Evolutionary conservation across 2,797 vertebrate genomes (phyloP), one percentile per base, ranked within the genome.

Genomic region (Gambelia wislizenii): DNA sequence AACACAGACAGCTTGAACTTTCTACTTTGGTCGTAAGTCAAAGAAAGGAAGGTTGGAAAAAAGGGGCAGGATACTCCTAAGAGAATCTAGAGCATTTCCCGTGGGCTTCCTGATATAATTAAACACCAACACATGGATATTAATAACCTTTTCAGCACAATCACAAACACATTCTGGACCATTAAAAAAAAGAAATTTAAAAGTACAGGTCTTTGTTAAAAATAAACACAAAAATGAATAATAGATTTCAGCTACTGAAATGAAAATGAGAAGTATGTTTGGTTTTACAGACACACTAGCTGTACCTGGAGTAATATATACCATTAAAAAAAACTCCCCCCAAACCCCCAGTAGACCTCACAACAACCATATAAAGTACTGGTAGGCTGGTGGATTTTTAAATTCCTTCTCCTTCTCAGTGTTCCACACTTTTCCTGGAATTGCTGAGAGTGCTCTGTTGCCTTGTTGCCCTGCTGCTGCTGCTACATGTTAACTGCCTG

Each of bases 91-190:
- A 79, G 25, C 0, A 1, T 86, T 89, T 88, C n/a, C 70, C 89
- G 78, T 33, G 74, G 90, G 72, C 39, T 89, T 87, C 87, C 88
- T 52, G 3, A 90, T 1, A 33, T 1, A 42, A 92, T 88, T 88
- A 89, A 91, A 81, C 14, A 44, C 86, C 49, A 84, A 59, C 33
- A 83, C 59, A 79, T 2, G 4, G 52, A 8, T 86, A 27, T 90
- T 49, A 33, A 75, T 85, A 85, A 87, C 72, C 59, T 64, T 95
- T 93, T 95, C 1, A 8, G 22, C 87, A 78, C 9, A 44, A 84
- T 84, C 20, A n/a, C 79, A 86, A 75, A 85, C 30, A 42, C 33
- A 25, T 52, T 92, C 52, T 67, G 69, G 44, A 78, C 49, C n/a
- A 61, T 5, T 87, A 44, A 59, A 6, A 30, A 22, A 16, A 7